A percentile compares a stretch with the other conserved stretches of the same genome.
phyloP scores from a whole-genome alignment of 2,888 invertebrate species.

The Kuschelorhynchus macadamiae region DNA sequence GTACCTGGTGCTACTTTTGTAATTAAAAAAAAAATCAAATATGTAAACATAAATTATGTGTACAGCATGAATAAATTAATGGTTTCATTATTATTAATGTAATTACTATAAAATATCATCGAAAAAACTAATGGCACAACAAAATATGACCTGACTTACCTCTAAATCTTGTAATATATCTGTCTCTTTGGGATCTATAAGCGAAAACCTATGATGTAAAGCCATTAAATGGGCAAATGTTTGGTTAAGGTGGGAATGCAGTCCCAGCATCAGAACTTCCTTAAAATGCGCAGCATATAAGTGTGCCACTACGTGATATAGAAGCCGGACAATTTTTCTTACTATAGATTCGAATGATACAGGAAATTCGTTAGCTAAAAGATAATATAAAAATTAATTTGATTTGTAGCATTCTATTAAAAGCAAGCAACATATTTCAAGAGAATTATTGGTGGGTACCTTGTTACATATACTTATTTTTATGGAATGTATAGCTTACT shows the following conservation, averaged over 20 bases:
- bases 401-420: too few species aligned
- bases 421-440: too few species aligned
- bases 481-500: too few species aligned
- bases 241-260: slow-evolving; percentile 97
- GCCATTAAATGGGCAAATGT: slow-evolving; percentile 97
- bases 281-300: slow-evolving; percentile 98
- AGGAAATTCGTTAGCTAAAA: slow-evolving; percentile 92
- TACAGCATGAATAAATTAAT: too few species aligned
- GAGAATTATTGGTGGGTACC: too few species aligned
- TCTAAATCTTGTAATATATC: slow-evolving; percentile 94
- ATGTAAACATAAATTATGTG: too few species aligned
- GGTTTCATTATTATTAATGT: too few species aligned
- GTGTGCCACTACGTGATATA: slow-evolving; percentile 98
- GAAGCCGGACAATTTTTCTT: slow-evolving; percentile 94
- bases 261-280: slow-evolving; percentile 92
- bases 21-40: too few species aligned
- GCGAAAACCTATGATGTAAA: slow-evolving; percentile 86
- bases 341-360: slow-evolving; percentile 94
- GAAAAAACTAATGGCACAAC: too few species aligned
- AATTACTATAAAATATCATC: too few species aligned
- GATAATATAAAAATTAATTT: slow-evolving; percentile 22
- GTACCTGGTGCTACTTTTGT: too few species aligned
- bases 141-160: slow-evolving; percentile 68
- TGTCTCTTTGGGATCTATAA: slow-evolving; percentile 96
- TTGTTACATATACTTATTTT: too few species aligned